Percentiles rank a stretch among this genome's conserved stretches.
These are phyloP conservation scores for Phragmatobia fuliginosa DNA, from an alignment of 2,888 invertebrate genomes.

Conservation along the genomic window DNA sequence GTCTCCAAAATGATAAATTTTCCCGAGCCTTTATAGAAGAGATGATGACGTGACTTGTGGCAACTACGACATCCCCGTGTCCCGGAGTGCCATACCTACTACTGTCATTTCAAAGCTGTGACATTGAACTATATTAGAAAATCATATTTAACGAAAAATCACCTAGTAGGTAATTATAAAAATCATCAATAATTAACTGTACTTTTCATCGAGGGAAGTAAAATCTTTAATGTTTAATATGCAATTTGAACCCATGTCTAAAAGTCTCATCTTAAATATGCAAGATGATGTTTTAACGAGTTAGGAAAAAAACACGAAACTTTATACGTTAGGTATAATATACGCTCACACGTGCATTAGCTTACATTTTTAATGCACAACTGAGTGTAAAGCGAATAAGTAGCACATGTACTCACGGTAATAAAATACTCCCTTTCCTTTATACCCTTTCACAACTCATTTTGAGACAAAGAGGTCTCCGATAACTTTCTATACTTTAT, in stretches of 20 bases:
- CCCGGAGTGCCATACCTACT: no score
- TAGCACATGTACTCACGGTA: slow-evolving; percentile 23
- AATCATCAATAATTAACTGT: no score
- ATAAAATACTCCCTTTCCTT: slow-evolving; percentile 37
- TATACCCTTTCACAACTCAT: slow-evolving; percentile 37
- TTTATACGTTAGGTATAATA: slow-evolving; percentile 3
- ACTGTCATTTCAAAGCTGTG: no score
- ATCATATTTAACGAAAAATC: no score
- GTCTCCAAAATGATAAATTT: no score
- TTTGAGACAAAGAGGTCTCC: slow-evolving; percentile 44
- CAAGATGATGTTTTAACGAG: background rate
- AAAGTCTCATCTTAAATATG: background rate
- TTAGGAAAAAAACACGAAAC: background rate
- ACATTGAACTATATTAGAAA: no score
- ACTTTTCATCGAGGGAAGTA: background rate
- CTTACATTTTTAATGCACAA: slow-evolving; percentile 24
- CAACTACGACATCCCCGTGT: no score
- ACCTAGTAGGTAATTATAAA: no score
- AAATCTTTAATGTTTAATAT: background rate
- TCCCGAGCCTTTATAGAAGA: no score
- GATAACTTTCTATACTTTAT: slow-evolving; percentile 48
- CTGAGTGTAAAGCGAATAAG: slow-evolving; percentile 12
- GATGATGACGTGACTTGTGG: no score
- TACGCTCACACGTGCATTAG: slow-evolving; percentile 5
- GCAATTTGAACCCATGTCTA: background rate